A percentile compares a stretch with the other conserved stretches of the same genome.
Evolutionary conservation across 2,888 invertebrate species (phyloP).

Genomic region (Petrolisthes cinctipes): DNA sequence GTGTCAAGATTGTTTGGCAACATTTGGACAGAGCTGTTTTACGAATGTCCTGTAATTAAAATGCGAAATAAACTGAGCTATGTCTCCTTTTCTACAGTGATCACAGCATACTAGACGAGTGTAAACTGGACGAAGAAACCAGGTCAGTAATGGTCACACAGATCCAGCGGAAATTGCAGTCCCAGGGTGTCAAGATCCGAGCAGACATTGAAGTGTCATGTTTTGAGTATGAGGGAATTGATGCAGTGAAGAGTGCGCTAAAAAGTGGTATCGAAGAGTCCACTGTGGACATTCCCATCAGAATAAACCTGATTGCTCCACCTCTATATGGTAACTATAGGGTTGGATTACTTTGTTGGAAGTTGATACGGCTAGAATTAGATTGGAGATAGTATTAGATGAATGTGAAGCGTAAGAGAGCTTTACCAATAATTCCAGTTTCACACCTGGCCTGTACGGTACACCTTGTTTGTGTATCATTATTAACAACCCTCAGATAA

Average conservation of each 20-base stretch:
- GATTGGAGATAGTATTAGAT: too few relatives aligned
- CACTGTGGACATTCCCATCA: conserved; percentile 93
- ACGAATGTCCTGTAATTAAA: too few relatives aligned
- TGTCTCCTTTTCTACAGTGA: conserved; percentile 76
- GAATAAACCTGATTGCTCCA: conserved; percentile 98
- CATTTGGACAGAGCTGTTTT: too few relatives aligned
- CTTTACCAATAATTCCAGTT: too few relatives aligned
- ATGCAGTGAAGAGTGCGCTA: conserved; percentile 91
- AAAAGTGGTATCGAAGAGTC: conserved; percentile 90
- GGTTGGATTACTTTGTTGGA: too few relatives aligned
- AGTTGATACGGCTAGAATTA: too few relatives aligned
- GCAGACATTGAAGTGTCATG: conserved; percentile 91
- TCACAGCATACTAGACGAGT: conserved; percentile 94
- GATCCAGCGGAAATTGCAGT: conserved; percentile 82
- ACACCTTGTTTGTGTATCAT: neutral
- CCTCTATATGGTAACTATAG: conserved; percentile 84
- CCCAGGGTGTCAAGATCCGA: conserved; percentile 91
- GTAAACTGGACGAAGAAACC: conserved; percentile 91
- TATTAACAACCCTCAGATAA: neutral
- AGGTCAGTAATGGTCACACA: conserved; percentile 93
- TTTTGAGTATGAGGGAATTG: conserved; percentile 97
- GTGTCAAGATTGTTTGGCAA: too few relatives aligned
- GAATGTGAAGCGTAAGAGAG: too few relatives aligned
- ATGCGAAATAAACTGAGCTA: neutral
- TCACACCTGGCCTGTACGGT: too few relatives aligned